Evolutionary conservation across 2,888 invertebrate genomes (phyloP).

Genomic region (Cheilosia variabilis): DNA sequence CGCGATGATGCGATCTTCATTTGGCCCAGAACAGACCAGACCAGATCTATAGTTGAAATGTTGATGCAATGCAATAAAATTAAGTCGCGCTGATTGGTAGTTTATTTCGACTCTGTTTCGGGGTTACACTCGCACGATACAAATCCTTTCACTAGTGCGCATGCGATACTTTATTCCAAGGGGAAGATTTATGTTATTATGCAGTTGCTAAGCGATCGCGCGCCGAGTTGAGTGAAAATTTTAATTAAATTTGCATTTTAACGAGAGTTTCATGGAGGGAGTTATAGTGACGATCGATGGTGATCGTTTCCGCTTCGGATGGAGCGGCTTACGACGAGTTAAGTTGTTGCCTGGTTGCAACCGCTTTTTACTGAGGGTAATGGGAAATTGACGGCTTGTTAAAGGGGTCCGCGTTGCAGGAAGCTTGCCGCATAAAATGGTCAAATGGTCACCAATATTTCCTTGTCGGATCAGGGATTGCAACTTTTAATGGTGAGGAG

Average conservation of each 20-base stretch:
- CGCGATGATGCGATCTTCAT: constrained; percentile 5
- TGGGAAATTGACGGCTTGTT: too few relatives aligned
- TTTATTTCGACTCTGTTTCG: constrained; percentile 58
- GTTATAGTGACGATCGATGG: not conserved
- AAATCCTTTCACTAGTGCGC: constrained; percentile 58
- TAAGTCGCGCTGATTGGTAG: constrained; percentile 49
- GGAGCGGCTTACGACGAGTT: constrained; percentile 18
- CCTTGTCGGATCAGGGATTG: too few relatives aligned
- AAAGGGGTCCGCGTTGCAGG: too few relatives aligned
- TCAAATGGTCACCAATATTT: too few relatives aligned
- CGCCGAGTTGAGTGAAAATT: constrained; percentile 50
- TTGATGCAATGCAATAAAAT: constrained; percentile 53
- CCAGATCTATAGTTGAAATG: constrained; percentile 56
- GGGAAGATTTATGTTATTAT: constrained; percentile 45
- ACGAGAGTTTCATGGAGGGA: constrained; percentile 43
- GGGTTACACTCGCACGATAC: constrained; percentile 21
- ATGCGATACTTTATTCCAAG: constrained; percentile 8
- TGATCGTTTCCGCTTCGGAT: constrained; percentile 24
- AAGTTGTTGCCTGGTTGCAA: not conserved
- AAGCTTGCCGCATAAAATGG: too few relatives aligned
- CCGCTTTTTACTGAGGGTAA: not conserved
- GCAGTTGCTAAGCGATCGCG: constrained; percentile 26
- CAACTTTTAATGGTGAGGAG: too few relatives aligned
- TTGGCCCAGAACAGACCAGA: not conserved
- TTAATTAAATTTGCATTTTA: constrained; percentile 71